Conservation (phyloP, 2,888 invertebrate genomes). For the Thera obeliscata region DNA sequence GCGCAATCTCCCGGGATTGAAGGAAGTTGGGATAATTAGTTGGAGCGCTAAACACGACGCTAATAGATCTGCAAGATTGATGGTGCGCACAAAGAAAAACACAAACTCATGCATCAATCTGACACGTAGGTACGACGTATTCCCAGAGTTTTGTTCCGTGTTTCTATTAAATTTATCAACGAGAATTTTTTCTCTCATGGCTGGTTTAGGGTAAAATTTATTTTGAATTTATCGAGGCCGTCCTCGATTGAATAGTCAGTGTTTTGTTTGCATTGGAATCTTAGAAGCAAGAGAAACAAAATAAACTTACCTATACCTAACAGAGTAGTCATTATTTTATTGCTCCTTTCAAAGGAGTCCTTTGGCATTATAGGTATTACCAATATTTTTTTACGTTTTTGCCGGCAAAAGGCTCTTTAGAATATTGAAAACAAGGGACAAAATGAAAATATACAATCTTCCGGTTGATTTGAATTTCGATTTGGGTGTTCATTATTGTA, state of each 20-base stretch:
- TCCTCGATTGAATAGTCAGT: background rate
- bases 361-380: background rate
- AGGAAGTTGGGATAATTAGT: conserved; percentile 70
- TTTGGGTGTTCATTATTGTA: too few relatives aligned
- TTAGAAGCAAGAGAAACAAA: background rate
- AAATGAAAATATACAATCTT: background rate
- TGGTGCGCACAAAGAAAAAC: conserved; percentile 71
- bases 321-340: background rate
- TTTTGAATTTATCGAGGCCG: background rate
- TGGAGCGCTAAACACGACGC: conserved; percentile 70
- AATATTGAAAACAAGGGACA: background rate
- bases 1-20: conserved; percentile 54
- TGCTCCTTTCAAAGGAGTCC: background rate
- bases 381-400: background rate
- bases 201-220: background rate
- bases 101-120: conserved; percentile 74
- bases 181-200: background rate
- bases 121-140: conserved; percentile 57
- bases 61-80: conserved; percentile 76
- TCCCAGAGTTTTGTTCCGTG: conserved; percentile 38
- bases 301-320: background rate
- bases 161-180: conserved; percentile 36
- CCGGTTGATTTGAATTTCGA: background rate
- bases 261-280: background rate
- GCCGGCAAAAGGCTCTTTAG: background rate